Percentiles rank a stretch among this genome's conserved stretches.
Conservation (phyloP, 2,888 invertebrate species). For the Ferrisia virgata region DNA sequence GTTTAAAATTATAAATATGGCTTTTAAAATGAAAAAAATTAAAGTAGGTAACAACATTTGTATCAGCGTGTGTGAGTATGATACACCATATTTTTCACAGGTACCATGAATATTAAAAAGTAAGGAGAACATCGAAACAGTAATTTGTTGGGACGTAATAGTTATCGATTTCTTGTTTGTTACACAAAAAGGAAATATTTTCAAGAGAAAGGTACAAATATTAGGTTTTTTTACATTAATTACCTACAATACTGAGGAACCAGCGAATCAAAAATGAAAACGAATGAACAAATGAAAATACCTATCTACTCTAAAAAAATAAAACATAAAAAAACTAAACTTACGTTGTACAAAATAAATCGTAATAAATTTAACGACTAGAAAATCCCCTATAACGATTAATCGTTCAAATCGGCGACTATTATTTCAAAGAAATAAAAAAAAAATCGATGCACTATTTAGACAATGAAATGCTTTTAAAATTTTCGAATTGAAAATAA, state of each 20-base stretch:
- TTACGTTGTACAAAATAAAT: background rate
- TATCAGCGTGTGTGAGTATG: too few species aligned
- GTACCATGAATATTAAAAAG: too few species aligned
- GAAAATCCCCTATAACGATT: background rate
- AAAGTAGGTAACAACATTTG: too few species aligned
- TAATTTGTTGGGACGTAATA: too few species aligned
- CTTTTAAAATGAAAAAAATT: too few species aligned
- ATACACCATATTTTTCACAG: too few species aligned
- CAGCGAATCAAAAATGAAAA: background rate
- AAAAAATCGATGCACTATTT: background rate
- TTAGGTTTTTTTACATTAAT: background rate
- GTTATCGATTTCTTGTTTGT: too few species aligned
- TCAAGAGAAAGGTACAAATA: background rate
- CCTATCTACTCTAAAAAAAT: background rate
- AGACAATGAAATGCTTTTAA: background rate
- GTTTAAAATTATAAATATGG: too few species aligned
- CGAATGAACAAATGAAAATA: background rate
- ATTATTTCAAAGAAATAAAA: background rate
- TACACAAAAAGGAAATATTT: too few species aligned
- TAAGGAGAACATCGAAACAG: too few species aligned
- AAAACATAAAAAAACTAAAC: background rate
- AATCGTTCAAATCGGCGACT: background rate
- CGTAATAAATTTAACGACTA: background rate
- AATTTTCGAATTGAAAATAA: background rate
- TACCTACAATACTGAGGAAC: background rate